Evolutionary conservation across 1,140 invertebrate genomes (phyloP).

Genomic region (Mamestra configurata): DNA sequence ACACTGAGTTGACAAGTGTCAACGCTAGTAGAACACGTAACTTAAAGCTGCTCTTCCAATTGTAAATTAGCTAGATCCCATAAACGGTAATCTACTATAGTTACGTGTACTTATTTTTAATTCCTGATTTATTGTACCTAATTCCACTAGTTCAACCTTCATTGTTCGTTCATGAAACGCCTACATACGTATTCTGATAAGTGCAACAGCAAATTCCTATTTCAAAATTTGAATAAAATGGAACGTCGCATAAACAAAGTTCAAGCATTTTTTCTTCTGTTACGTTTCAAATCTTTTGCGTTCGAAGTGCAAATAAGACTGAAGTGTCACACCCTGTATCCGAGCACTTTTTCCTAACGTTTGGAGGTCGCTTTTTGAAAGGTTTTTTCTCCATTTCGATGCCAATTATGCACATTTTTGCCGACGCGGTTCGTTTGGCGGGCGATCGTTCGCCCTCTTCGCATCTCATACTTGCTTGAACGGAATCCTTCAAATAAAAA

Average conservation of each 20-base stretch:
- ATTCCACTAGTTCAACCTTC: no score
- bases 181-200: not conserved
- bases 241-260: not conserved
- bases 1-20: no score
- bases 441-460: slow-evolving; percentile 61
- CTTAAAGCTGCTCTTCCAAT: no score
- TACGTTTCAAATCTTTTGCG: not conserved
- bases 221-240: not conserved
- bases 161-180: no score
- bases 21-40: no score
- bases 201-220: not conserved
- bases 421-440: slow-evolving; percentile 80
- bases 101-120: no score
- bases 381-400: slow-evolving; percentile 79
- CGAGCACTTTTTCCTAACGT: slow-evolving; percentile 85
- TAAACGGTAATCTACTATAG: no score
- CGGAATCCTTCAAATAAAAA: slow-evolving; percentile 86
- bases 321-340: slow-evolving; percentile 70
- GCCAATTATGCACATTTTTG: slow-evolving; percentile 87
- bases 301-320: not conserved
- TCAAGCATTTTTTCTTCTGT: no score
- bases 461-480: slow-evolving; percentile 76
- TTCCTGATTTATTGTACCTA: no score
- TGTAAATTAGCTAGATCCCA: no score
- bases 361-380: slow-evolving; percentile 85